phyloP scores from a whole-genome alignment of 2,113 vertebrate genomes.

The Calidris pugnax region DNA sequence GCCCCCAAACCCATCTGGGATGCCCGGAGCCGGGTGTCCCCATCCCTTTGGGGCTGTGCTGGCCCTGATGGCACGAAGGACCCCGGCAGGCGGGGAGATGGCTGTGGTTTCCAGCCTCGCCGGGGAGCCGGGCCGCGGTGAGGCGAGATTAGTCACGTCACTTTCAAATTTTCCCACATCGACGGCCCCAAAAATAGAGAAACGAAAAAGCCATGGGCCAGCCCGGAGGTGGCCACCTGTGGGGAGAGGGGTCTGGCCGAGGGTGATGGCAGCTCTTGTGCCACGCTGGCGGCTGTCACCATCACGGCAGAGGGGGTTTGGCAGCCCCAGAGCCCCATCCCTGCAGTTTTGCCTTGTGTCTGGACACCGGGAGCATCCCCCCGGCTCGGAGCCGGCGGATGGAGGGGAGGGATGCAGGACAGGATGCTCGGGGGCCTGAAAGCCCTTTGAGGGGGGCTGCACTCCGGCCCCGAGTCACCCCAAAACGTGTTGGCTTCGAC shows the following conservation, averaged over 20 bases:
- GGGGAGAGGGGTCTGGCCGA: background rate
- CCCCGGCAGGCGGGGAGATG: background rate
- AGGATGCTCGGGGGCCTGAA: background rate
- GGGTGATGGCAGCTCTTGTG: background rate
- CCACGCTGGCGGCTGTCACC: background rate
- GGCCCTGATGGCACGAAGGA: background rate
- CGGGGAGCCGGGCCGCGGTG: conserved; percentile 11
- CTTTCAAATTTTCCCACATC: conserved; percentile 65
- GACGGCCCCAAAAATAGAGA: conserved; percentile 4
- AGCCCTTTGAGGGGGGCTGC: background rate
- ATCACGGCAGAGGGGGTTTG: rapidly evolving
- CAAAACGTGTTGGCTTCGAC: background rate
- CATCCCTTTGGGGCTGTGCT: rapidly evolving
- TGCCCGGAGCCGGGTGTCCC: rapidly evolving
- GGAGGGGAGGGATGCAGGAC: background rate
- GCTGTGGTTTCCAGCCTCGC: conserved; percentile 66
- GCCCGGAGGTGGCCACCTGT: background rate
- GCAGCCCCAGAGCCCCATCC: background rate
- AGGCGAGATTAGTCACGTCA: conserved; percentile 64
- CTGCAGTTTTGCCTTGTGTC: rapidly evolving
- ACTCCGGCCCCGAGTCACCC: background rate
- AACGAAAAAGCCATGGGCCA: background rate
- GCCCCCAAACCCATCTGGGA: rapidly evolving
- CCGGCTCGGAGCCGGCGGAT: background rate
- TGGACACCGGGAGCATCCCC: background rate